These are phyloP conservation scores for Pterostichus niger DNA, from an alignment of 2,888 invertebrate species.

Conservation along the genomic window DNA sequence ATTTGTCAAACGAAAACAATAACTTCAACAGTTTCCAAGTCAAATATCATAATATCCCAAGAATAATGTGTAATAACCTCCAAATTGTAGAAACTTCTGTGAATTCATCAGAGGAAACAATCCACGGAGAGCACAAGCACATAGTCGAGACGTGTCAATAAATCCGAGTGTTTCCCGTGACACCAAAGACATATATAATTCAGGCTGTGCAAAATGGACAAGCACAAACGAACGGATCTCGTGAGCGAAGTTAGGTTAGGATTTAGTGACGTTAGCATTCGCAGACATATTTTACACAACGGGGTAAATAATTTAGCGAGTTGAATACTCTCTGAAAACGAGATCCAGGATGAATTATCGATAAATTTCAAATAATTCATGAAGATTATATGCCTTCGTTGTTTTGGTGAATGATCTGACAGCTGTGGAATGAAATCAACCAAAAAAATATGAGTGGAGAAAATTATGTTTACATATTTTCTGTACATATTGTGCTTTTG, in stretches of 20 bases:
- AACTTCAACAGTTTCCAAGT: not conserved
- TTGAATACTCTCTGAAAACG: slow-evolving; percentile 22
- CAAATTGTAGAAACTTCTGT: not conserved
- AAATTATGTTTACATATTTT: no score
- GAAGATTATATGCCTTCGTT: slow-evolving; percentile 5
- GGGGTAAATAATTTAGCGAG: slow-evolving; percentile 27
- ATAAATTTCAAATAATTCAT: slow-evolving; percentile 35
- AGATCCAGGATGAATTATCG: slow-evolving; percentile 3
- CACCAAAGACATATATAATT: slow-evolving; percentile 36
- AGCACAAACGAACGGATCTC: slow-evolving; percentile 16
- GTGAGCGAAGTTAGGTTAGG: slow-evolving; percentile 32
- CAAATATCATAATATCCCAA: no score
- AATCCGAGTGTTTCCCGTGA: slow-evolving; percentile 27
- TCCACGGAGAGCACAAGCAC: slow-evolving; percentile 1
- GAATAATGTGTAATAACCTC: no score
- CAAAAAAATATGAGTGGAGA: no score
- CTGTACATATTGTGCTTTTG: no score
- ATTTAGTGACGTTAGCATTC: slow-evolving; percentile 24
- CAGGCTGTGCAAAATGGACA: slow-evolving; percentile 10
- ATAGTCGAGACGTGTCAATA: slow-evolving; percentile 36
- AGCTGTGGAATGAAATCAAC: not conserved
- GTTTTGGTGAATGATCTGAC: not conserved
- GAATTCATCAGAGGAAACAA: not conserved
- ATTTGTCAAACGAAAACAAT: not conserved
- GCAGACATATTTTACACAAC: slow-evolving; percentile 33